Conservation (phyloP, 2,797 vertebrate genomes). For the Myotis vivesi region DNA sequence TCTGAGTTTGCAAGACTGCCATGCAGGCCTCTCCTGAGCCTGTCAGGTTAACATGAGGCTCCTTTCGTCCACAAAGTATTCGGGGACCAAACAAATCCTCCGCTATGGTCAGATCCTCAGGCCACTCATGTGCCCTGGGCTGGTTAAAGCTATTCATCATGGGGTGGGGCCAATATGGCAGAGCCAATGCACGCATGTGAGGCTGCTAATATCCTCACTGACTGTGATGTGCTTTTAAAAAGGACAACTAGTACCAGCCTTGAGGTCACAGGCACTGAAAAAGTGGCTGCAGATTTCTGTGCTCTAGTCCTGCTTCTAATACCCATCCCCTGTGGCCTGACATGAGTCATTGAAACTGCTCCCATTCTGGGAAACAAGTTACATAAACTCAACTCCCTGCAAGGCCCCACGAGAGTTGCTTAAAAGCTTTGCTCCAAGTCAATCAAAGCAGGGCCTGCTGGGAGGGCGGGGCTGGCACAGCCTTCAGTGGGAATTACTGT, state of each 20-base stretch:
- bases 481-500: constrained; percentile 59
- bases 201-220: background rate
- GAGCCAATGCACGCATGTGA: fast-evolving
- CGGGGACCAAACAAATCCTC: background rate
- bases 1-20: no score
- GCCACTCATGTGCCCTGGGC: background rate
- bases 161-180: no score
- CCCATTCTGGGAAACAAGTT: constrained; percentile 48
- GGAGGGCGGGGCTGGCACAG: background rate
- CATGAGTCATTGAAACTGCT: background rate
- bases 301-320: background rate
- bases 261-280: background rate
- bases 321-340: background rate
- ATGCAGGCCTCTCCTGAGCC: no score
- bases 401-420: background rate
- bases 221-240: background rate
- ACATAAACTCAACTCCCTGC: constrained; percentile 6
- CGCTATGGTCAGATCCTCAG: background rate
- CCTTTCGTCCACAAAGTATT: background rate
- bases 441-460: constrained; percentile 52
- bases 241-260: background rate
- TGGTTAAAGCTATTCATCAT: background rate
- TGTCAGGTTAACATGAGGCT: no score
- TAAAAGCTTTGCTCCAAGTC: constrained; percentile 46
- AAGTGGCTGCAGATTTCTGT: background rate